Evolutionary conservation across 1,140 invertebrate genomes (phyloP).

Genomic region (Psilanteris sp.): DNA sequence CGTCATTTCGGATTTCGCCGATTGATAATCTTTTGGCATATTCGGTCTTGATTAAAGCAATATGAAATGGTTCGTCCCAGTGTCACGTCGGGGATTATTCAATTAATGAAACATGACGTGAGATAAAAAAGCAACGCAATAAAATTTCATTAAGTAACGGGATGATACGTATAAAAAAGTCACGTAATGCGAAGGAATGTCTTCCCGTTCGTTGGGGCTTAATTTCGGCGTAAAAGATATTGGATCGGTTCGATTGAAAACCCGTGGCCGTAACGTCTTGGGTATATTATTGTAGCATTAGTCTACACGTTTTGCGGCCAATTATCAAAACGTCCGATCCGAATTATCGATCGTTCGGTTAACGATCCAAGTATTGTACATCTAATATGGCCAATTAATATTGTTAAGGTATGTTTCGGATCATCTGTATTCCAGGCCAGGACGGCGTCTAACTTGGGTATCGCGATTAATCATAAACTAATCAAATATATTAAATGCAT

Average conservation of each 20-base stretch:
- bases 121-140: constrained; percentile 45
- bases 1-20: constrained; percentile 5
- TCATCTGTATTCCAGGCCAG: too few species aligned
- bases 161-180: constrained; percentile 47
- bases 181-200: constrained; percentile 34
- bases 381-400: too few species aligned
- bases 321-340: neutral
- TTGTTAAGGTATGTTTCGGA: too few species aligned
- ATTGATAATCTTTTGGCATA: constrained; percentile 22
- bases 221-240: constrained; percentile 33
- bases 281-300: constrained; percentile 15
- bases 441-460: too few species aligned
- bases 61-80: constrained; percentile 7
- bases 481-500: too few species aligned
- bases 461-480: too few species aligned
- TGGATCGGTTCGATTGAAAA: constrained; percentile 8
- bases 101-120: constrained; percentile 40
- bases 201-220: constrained; percentile 9
- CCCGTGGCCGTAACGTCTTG: neutral
- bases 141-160: constrained; percentile 52
- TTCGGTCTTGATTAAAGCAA: constrained; percentile 34
- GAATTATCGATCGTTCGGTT: neutral
- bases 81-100: constrained; percentile 41
- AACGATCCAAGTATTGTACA: too few species aligned
- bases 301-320: constrained; percentile 1